These are phyloP conservation scores for Nemotelus pantherinus DNA, from an alignment of 2,888 invertebrate species.

Conservation along the genomic window DNA sequence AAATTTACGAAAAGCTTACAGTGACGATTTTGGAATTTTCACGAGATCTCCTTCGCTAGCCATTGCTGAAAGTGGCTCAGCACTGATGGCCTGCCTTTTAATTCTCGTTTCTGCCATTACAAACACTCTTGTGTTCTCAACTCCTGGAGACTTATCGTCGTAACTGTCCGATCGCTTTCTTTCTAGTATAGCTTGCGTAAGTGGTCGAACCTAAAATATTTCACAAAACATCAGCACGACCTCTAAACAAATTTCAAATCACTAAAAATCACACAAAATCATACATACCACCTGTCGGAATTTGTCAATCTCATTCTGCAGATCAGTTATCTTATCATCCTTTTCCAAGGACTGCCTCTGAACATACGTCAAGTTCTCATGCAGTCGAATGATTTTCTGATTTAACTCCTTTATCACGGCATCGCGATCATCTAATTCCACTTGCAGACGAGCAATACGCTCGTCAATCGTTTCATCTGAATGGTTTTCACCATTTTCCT, in stretches of 20 bases:
- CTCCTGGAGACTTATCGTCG: constrained; percentile 66
- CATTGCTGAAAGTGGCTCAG: constrained; percentile 77
- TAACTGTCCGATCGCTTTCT: constrained; percentile 65
- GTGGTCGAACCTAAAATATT: constrained; percentile 65
- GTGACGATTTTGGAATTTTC: constrained; percentile 76
- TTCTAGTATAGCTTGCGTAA: constrained; percentile 74
- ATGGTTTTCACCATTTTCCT: not conserved
- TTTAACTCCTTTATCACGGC: constrained; percentile 55
- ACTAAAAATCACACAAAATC: not conserved
- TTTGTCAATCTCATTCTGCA: constrained; percentile 87
- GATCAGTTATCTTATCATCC: constrained; percentile 79
- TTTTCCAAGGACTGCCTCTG: constrained; percentile 67
- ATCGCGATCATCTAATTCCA: constrained; percentile 56
- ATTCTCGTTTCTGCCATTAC: constrained; percentile 67
- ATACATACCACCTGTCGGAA: constrained; percentile 76
- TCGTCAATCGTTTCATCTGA: constrained; percentile 41
- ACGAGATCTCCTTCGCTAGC: constrained; percentile 70
- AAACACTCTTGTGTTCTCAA: constrained; percentile 68
- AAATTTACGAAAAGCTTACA: constrained; percentile 65
- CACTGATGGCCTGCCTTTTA: constrained; percentile 76
- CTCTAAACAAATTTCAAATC: not conserved
- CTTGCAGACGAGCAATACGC: constrained; percentile 53
- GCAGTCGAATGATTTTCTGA: constrained; percentile 57
- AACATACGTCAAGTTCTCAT: constrained; percentile 56
- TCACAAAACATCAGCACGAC: not conserved